These are phyloP conservation scores for Danio jaintianensis DNA, from an alignment of 2,797 vertebrate species.

Conservation along the genomic window DNA sequence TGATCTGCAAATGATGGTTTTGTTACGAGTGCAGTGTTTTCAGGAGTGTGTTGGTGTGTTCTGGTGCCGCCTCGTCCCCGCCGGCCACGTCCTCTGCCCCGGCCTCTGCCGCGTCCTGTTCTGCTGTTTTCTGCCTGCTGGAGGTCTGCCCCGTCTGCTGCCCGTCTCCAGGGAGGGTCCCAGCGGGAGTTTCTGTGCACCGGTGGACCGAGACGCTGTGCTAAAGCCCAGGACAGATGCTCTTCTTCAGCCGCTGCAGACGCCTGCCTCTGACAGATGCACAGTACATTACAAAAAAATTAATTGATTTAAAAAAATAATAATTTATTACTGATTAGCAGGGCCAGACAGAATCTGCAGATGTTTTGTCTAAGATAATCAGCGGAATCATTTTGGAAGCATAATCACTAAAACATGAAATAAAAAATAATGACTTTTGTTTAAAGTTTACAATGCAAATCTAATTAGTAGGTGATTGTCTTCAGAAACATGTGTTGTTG, in stretches of 20 bases:
- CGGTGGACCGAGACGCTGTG: constrained; percentile 40
- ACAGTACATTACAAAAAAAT: too few relatives aligned
- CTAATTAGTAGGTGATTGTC: too few relatives aligned
- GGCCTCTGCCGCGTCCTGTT: neutral
- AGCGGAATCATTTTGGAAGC: too few relatives aligned
- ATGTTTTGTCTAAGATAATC: too few relatives aligned
- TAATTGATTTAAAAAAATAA: too few relatives aligned
- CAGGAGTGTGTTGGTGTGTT: neutral
- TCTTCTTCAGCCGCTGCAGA: neutral
- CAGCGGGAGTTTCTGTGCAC: neutral
- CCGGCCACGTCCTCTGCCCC: neutral
- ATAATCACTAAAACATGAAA: too few relatives aligned
- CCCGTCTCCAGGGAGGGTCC: neutral
- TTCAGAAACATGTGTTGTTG: too few relatives aligned
- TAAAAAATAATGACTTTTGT: too few relatives aligned
- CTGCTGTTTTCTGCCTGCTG: neutral
- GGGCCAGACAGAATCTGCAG: too few relatives aligned
- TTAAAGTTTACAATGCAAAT: too few relatives aligned
- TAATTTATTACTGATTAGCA: too few relatives aligned
- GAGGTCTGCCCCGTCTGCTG: neutral
- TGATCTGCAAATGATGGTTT: neutral
- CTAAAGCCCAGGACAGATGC: constrained; percentile 25
- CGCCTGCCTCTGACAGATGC: neutral
- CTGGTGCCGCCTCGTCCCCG: neutral
- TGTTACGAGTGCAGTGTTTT: neutral